These are phyloP conservation scores for Halictus rubicundus DNA, from an alignment of 1,140 invertebrate genomes.

Conservation along the genomic window DNA sequence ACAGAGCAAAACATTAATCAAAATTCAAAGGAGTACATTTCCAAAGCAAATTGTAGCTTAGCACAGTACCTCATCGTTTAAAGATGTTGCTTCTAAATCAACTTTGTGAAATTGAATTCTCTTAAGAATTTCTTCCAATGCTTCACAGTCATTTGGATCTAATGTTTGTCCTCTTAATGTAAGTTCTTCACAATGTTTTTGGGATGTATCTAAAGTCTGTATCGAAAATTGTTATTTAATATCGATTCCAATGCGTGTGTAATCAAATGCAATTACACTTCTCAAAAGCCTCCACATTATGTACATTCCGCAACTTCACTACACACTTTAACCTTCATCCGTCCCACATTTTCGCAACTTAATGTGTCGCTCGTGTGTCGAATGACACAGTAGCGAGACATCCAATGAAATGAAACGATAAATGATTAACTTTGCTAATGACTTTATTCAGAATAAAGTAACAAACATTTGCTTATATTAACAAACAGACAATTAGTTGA, in stretches of 20 bases:
- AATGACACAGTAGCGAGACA: no score
- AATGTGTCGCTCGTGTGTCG: no score
- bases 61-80: slow-evolving; percentile 86
- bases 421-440: no score
- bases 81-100: slow-evolving; percentile 84
- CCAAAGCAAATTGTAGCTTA: slow-evolving; percentile 43
- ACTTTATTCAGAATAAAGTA: no score
- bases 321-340: no score
- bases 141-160: slow-evolving; percentile 84
- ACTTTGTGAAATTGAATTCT: slow-evolving; percentile 86
- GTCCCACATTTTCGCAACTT: no score
- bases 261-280: no score
- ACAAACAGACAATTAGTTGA: no score
- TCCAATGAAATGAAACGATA: no score
- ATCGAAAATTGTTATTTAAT: slow-evolving; percentile 31
- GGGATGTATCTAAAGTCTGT: slow-evolving; percentile 70
- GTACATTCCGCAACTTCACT: no score
- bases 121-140: slow-evolving; percentile 89
- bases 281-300: no score
- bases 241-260: background rate
- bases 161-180: slow-evolving; percentile 81
- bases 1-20: slow-evolving; percentile 19
- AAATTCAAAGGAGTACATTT: slow-evolving; percentile 19
- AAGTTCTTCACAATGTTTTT: slow-evolving; percentile 79
- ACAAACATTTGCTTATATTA: no score